Evolutionary conservation across 2,113 vertebrate species (phyloP), one percentile per base, ranked within the genome.

Genomic region (Psilopogon haemacephalus): DNA sequence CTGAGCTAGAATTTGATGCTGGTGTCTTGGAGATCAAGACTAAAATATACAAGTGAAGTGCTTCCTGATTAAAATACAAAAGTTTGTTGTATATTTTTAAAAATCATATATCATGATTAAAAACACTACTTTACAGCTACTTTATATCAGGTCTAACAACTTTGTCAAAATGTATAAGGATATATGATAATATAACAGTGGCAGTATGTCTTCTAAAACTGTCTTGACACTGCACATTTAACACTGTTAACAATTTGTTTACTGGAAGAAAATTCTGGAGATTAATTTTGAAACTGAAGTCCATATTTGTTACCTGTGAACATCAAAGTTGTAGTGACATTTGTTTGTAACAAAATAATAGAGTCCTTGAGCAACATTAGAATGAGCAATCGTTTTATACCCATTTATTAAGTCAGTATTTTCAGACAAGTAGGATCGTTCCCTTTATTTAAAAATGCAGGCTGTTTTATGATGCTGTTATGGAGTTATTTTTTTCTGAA

Each of bases 21-120:
- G 10, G 11, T 68, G 60, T 28, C 20, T 24, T 65, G 11, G 42
- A 86, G 59, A 78, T 40, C 5, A 44, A 28, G 4, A 30, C 12
- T 82, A 62, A 71, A 64, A 63, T 14, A 23, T 32, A 28, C 0
- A 0, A 60, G 4, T 27, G 28, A 87, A 88, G 77, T 65, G 2
- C 4, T 79, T 67, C 21, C 24, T 87, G 13, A 30, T 54, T 63
- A 16, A 90, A 11, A 60, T 38, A 38, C 48, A 76, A 40, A 1
- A 68, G 12, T 1, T 14, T 1, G 3, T 55, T 78, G 12, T 40
- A 14, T 75, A 19, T 60, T 64, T 63, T 63, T 44, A 10, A 56
- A 68, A 30, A 1, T 0, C 8, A 35, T 7, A 5, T 33, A 48
- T 37, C 1, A 3, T 15, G 8, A 52, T 23, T 18, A 1, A 88